phyloP scores from a whole-genome alignment of 2,888 invertebrate genomes.

The Pachliopta kotzebuea region DNA sequence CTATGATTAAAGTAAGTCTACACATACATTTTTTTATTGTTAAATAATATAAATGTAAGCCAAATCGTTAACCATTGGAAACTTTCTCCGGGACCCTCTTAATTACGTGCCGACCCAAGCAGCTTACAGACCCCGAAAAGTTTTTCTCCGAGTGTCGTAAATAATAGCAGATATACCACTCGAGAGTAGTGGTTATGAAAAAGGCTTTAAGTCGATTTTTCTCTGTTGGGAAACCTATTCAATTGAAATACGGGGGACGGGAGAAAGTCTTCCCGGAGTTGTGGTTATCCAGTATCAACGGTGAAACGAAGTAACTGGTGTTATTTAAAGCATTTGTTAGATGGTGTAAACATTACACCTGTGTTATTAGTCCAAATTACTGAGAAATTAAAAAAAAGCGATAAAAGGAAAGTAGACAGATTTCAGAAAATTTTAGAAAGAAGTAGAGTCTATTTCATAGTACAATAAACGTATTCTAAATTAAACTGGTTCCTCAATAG shows the following conservation, averaged over 20 bases:
- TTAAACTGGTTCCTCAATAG: not conserved
- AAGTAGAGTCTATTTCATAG: not conserved
- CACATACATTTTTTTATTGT: conserved; percentile 2
- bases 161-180: conserved; percentile 45
- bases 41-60: conserved; percentile 6
- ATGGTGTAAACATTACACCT: conserved; percentile 42
- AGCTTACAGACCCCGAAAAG: conserved; percentile 67
- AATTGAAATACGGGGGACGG: conserved; percentile 56
- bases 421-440: no score
- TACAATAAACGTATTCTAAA: not conserved
- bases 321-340: conserved; percentile 59
- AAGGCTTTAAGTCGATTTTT: conserved; percentile 44
- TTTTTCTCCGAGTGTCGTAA: conserved; percentile 58
- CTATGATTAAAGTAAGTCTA: no score
- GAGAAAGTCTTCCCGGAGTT: conserved; percentile 41
- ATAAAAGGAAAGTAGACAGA: no score
- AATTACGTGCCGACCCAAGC: conserved; percentile 71
- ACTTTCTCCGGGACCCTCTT: conserved; percentile 58
- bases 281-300: conserved; percentile 47
- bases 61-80: conserved; percentile 18
- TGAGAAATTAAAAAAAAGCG: no score
- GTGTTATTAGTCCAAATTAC: no score
- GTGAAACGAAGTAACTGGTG: conserved; percentile 52
- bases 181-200: conserved; percentile 43
- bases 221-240: conserved; percentile 37